Conservation (phyloP, 2,797 vertebrate genomes). For the Crenuchus spilurus region DNA sequence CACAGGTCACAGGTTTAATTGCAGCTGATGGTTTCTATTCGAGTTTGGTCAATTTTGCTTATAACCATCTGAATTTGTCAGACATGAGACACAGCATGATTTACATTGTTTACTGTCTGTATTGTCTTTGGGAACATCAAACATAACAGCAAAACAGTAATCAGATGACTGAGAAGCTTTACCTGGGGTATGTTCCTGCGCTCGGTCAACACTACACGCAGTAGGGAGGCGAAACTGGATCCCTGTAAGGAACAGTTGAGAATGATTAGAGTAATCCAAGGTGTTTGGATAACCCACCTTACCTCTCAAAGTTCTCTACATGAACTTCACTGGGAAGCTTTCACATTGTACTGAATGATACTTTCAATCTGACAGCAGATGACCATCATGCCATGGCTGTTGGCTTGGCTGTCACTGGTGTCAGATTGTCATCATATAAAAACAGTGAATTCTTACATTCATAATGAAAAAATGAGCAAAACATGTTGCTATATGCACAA, state of each 20-base stretch:
- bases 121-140: no score
- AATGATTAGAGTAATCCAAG: slow-evolving; percentile 61
- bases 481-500: slow-evolving; percentile 4
- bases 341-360: not conserved
- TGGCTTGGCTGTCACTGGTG: not conserved
- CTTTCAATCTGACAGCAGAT: slow-evolving; percentile 33
- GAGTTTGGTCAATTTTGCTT: no score
- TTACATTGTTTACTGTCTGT: no score
- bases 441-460: slow-evolving; percentile 14
- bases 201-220: slow-evolving; percentile 80
- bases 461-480: slow-evolving; percentile 8
- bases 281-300: slow-evolving; percentile 16
- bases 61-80: no score
- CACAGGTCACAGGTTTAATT: no score
- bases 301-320: slow-evolving; percentile 30
- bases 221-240: slow-evolving; percentile 86
- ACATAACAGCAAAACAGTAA: no score
- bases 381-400: not conserved
- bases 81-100: no score
- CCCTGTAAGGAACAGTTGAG: slow-evolving; percentile 76
- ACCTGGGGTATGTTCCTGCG: slow-evolving; percentile 79
- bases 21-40: no score
- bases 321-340: slow-evolving; percentile 18
- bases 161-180: slow-evolving; percentile 39
- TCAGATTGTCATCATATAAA: slow-evolving; percentile 28